These are phyloP conservation scores for Hippolais icterina DNA, from an alignment of 2,113 vertebrate species.

Conservation along the genomic window DNA sequence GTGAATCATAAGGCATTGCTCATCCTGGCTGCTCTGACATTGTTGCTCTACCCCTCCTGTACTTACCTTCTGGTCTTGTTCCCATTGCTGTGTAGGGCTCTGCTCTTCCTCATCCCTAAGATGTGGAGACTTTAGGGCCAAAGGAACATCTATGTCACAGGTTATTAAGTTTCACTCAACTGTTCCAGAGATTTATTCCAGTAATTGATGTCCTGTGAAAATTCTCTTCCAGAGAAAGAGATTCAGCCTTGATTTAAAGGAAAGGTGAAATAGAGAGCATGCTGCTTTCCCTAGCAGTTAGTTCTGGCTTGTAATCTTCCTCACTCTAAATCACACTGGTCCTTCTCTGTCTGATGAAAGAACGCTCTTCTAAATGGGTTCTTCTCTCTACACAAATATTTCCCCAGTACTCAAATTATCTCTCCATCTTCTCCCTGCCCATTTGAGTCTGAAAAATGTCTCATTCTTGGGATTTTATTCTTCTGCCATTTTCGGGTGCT, in stretches of 20 bases:
- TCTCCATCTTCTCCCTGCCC: background rate
- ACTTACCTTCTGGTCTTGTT: background rate
- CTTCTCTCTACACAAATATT: background rate
- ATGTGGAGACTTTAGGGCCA: background rate
- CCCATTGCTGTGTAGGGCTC: background rate
- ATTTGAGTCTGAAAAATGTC: background rate
- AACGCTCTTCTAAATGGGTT: background rate
- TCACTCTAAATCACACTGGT: background rate
- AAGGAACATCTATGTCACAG: background rate
- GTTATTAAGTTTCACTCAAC: background rate
- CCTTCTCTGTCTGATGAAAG: background rate
- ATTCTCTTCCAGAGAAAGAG: background rate
- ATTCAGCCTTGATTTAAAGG: background rate
- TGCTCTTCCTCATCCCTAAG: background rate
- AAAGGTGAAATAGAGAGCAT: background rate
- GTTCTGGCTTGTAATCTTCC: background rate
- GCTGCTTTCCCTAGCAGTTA: background rate
- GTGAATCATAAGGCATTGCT: background rate
- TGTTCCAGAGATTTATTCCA: background rate
- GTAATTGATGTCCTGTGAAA: background rate
- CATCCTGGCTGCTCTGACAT: rapidly evolving
- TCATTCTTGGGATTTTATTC: background rate
- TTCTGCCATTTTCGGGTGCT: background rate
- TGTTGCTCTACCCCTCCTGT: background rate
- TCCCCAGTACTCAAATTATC: background rate